These are phyloP conservation scores for Sus cebifrons DNA, from an alignment of 2,797 vertebrate genomes.

Conservation along the genomic window DNA sequence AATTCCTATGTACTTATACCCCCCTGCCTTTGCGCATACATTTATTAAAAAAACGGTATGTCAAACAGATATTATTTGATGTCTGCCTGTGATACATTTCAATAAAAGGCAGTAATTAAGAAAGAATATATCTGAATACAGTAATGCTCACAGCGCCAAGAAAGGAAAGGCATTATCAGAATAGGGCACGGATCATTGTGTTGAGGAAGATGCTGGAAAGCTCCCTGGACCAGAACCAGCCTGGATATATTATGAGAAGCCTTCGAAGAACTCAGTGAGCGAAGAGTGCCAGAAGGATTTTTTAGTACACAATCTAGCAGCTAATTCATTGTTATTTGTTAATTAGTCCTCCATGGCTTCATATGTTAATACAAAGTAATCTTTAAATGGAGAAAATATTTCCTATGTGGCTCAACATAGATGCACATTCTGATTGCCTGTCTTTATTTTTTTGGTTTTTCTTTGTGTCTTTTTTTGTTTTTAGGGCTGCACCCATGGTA, in stretches of 20 bases:
- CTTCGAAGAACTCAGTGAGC: neutral
- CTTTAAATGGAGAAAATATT: conserved; percentile 4
- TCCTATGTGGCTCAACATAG: neutral
- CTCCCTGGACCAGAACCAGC: neutral
- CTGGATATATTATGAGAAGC: neutral
- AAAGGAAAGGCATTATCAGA: neutral
- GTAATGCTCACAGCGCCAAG: neutral
- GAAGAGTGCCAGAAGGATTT: neutral
- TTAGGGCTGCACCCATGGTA: too few relatives aligned
- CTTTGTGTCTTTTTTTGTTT: too few relatives aligned
- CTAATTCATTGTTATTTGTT: neutral
- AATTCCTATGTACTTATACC: neutral
- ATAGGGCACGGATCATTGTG: neutral
- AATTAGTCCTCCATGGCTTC: neutral
- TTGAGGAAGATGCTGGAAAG: neutral
- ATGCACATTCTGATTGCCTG: neutral
- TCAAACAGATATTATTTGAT: neutral
- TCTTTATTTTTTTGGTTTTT: too few relatives aligned
- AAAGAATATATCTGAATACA: neutral
- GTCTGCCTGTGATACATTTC: neutral
- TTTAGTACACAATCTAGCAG: neutral
- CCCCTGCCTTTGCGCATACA: neutral
- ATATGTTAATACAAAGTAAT: neutral
- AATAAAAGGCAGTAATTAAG: neutral
- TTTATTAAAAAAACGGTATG: neutral